These are phyloP conservation scores for Galbula dea DNA, from an alignment of 2,113 vertebrate genomes.

Conservation along the genomic window DNA sequence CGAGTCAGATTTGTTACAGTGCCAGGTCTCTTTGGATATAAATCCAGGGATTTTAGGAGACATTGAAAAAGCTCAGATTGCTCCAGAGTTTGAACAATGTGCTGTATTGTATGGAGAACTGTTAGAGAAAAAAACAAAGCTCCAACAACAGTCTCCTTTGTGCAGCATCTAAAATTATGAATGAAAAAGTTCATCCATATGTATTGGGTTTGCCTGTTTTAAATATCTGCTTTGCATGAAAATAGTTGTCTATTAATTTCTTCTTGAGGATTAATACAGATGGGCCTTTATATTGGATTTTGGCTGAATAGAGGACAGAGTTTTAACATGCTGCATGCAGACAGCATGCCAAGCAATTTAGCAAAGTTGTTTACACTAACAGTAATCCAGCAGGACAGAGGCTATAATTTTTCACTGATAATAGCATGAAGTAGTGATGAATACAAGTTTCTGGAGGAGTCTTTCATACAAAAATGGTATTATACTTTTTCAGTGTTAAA, in stretches of 20 bases:
- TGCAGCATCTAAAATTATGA: constrained; percentile 56
- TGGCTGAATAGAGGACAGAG: constrained; percentile 35
- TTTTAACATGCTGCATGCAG: constrained; percentile 38
- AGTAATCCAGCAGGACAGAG: constrained; percentile 50
- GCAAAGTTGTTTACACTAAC: constrained; percentile 61
- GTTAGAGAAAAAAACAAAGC: constrained; percentile 26
- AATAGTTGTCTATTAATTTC: constrained; percentile 64
- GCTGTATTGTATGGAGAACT: constrained; percentile 53
- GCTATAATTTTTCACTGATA: constrained; percentile 43
- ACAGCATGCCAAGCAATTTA: constrained; percentile 51
- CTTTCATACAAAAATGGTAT: background rate
- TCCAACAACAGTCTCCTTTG: constrained; percentile 41
- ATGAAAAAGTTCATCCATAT: constrained; percentile 59
- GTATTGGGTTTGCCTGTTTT: constrained; percentile 39
- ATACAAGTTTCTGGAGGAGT: constrained; percentile 38
- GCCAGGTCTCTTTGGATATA: constrained; percentile 67
- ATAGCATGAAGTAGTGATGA: constrained; percentile 21
- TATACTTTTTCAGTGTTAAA: background rate
- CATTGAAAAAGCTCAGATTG: constrained; percentile 65
- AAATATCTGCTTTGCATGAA: constrained; percentile 67
- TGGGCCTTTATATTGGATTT: constrained; percentile 47
- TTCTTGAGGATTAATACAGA: constrained; percentile 61
- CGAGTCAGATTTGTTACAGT: constrained; percentile 60
- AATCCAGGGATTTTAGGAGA: constrained; percentile 70
- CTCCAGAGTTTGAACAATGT: constrained; percentile 60